Conservation (phyloP, 2,797 vertebrate species). For the Pygocentrus nattereri region DNA sequence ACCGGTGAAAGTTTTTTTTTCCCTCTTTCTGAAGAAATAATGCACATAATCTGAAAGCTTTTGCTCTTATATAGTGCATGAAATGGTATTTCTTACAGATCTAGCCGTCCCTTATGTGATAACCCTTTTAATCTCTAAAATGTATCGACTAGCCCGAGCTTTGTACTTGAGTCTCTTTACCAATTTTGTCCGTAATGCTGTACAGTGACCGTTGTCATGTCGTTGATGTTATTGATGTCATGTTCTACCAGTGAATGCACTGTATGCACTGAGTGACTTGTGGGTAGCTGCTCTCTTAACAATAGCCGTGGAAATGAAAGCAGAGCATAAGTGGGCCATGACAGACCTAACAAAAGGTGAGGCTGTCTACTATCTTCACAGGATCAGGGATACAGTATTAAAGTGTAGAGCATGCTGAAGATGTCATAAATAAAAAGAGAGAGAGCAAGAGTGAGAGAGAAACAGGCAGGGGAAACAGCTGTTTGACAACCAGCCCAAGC, state of each 20-base stretch:
- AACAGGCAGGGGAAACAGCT: slow-evolving; percentile 16
- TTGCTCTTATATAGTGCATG: neutral
- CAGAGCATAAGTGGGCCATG: neutral
- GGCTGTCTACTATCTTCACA: neutral
- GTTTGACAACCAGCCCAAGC: slow-evolving; percentile 38
- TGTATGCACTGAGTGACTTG: neutral
- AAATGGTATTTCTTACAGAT: neutral
- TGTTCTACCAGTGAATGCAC: neutral
- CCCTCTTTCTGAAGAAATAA: slow-evolving; percentile 17
- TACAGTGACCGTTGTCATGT: neutral
- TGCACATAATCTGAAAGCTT: slow-evolving; percentile 8
- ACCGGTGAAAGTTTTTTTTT: neutral
- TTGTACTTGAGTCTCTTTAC: neutral
- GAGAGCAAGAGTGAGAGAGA: slow-evolving; percentile 3
- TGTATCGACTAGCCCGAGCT: neutral
- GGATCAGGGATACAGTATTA: slow-evolving; percentile 20
- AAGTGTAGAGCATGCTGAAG: slow-evolving; percentile 1
- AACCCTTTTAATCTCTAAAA: neutral
- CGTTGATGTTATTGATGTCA: neutral
- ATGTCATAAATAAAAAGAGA: slow-evolving; percentile 31
- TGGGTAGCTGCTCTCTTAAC: neutral
- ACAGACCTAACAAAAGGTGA: slow-evolving; percentile 10
- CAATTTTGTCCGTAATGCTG: neutral
- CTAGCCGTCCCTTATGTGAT: neutral
- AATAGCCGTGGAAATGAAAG: slow-evolving; percentile 2